phyloP scores from a whole-genome alignment of 92 coral and sea anemone species.

The Porites lobata region DNA sequence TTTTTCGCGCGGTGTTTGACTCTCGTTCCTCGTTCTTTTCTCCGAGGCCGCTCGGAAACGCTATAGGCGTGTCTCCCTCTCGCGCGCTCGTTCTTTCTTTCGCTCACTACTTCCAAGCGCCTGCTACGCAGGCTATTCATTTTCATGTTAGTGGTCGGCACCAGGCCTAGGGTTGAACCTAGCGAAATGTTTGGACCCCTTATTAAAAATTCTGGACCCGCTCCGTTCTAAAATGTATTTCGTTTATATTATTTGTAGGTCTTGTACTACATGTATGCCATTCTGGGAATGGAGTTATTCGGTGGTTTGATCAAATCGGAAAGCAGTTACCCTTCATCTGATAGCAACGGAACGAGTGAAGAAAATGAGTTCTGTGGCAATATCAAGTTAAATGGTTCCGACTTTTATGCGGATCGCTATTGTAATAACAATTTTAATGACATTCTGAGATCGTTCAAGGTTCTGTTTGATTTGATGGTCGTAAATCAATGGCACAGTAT shows the following conservation, averaged over 20 bases:
- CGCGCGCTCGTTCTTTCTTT: too few relatives aligned
- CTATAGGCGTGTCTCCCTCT: too few relatives aligned
- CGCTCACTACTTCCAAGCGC: too few relatives aligned
- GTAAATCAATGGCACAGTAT: conserved; percentile 99
- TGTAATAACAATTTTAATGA: conserved; percentile 93
- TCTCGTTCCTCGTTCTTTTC: too few relatives aligned
- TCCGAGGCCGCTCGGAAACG: too few relatives aligned
- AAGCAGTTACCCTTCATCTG: conserved; percentile 68
- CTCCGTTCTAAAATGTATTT: too few relatives aligned
- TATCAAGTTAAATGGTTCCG: conserved; percentile 85
- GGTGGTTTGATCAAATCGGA: conserved; percentile 69
- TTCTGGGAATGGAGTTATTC: conserved; percentile 94
- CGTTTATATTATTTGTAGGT: conserved; percentile 55
- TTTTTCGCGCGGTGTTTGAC: too few relatives aligned
- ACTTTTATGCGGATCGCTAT: conserved; percentile 86
- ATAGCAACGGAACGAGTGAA: conserved; percentile 46
- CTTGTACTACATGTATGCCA: conserved; percentile 88
- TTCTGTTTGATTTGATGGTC: conserved; percentile 92
- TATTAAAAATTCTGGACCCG: too few relatives aligned
- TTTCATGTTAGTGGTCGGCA: too few relatives aligned
- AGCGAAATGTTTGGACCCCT: too few relatives aligned
- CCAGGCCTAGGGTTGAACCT: too few relatives aligned
- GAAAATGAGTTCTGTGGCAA: conserved; percentile 85
- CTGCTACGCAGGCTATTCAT: too few relatives aligned
- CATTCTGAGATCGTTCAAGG: conserved; percentile 83